Percentiles rank a stretch among this genome's conserved stretches.
phyloP scores from a whole-genome alignment of 2,888 invertebrate species.

The Caenorhabditis zanzibari region DNA sequence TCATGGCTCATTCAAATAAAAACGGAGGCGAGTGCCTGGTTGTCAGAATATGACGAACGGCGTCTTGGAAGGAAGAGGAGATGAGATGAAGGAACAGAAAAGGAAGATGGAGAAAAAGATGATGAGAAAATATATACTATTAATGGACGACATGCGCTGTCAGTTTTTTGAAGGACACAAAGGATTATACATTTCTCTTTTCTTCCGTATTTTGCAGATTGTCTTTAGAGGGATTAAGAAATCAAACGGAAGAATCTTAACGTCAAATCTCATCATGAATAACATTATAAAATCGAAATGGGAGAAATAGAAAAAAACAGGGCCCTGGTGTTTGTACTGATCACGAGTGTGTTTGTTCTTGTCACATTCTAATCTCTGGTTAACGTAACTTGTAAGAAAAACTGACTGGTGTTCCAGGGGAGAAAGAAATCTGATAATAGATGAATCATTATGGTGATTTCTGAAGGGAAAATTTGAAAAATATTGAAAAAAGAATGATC shows the following conservation, averaged over 20 bases:
- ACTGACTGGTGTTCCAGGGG: neutral
- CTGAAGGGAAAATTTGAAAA: too few species aligned
- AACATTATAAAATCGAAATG: neutral
- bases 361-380: conserved; percentile 18
- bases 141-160: conserved; percentile 2
- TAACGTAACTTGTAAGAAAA: conserved; percentile 1
- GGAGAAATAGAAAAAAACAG: neutral
- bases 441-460: too few species aligned
- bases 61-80: neutral
- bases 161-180: neutral
- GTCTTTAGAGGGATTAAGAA: neutral
- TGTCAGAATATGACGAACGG: conserved; percentile 5
- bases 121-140: conserved; percentile 7
- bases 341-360: conserved; percentile 34
- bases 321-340: neutral
- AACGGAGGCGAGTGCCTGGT: conserved; percentile 7
- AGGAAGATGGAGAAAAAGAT: neutral
- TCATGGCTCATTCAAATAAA: conserved; percentile 39
- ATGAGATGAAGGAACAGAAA: neutral
- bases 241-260: neutral
- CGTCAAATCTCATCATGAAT: neutral
- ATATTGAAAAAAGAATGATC: too few species aligned
- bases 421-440: too few species aligned
- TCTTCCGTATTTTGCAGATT: neutral
- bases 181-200: neutral